These are phyloP conservation scores for Hyperopisus bebe DNA, from an alignment of 2,113 vertebrate species.

Conservation along the genomic window DNA sequence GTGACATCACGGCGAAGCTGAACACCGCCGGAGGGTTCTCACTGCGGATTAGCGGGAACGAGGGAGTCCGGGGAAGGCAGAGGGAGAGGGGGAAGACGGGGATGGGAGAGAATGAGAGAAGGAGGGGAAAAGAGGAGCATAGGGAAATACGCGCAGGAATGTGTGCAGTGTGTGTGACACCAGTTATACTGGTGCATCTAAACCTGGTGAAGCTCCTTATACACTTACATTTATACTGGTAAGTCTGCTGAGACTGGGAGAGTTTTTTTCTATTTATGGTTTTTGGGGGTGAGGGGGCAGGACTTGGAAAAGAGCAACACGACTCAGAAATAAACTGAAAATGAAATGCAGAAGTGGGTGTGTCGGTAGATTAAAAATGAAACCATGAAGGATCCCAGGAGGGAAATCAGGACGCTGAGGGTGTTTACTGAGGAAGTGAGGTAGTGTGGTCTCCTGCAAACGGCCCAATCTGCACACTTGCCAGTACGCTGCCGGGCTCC, in stretches of 20 bases:
- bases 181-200: neutral
- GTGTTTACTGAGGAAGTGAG: neutral
- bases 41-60: constrained; percentile 23
- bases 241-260: neutral
- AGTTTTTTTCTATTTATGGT: neutral
- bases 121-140: neutral
- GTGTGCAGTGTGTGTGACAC: constrained; percentile 11
- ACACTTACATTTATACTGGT: neutral
- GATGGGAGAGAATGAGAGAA: constrained; percentile 12
- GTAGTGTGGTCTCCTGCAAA: neutral
- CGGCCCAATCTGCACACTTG: neutral
- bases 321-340: neutral
- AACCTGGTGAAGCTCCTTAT: neutral
- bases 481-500: neutral
- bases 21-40: constrained; percentile 3
- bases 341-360: neutral
- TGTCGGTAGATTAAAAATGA: neutral
- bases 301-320: neutral
- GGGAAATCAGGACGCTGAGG: neutral
- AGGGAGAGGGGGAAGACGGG: neutral
- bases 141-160: neutral
- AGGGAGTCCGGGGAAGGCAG: neutral
- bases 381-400: neutral
- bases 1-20: constrained; percentile 38
- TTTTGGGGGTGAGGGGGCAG: neutral